Evolutionary conservation across 2,113 vertebrate species (phyloP).

Genomic region (cattle (Bos taurus)): DNA sequence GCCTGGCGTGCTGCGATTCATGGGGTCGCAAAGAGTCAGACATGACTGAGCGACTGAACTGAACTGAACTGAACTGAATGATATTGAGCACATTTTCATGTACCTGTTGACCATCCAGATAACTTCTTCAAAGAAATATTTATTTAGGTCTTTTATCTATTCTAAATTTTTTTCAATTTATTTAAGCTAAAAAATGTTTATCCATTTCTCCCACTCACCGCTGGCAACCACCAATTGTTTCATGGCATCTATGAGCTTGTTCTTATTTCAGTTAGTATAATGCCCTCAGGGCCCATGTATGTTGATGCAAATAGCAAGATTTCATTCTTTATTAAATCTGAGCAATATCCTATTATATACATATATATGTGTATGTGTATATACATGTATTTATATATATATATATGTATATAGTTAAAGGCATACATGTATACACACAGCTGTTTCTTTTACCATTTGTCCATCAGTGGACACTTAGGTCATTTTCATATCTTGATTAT

Average conservation of each 20-base stretch:
- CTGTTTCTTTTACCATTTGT: background rate
- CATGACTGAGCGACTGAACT: too few species aligned
- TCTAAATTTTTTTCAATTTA: background rate
- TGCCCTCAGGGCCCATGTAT: too few species aligned
- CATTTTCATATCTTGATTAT: background rate
- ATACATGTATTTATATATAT: background rate
- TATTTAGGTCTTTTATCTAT: background rate
- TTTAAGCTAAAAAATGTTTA: background rate
- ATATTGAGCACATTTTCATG: background rate
- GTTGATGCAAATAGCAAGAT: background rate
- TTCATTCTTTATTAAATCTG: background rate
- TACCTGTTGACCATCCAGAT: background rate
- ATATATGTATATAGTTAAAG: background rate
- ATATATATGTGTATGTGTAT: background rate
- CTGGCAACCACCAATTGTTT: background rate
- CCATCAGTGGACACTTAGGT: background rate
- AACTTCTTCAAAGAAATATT: background rate
- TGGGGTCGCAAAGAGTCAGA: too few species aligned
- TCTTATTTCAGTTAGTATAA: background rate
- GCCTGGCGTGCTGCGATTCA: too few species aligned
- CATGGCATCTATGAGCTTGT: background rate
- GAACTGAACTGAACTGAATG: too few species aligned
- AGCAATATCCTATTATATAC: background rate
- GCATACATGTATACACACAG: background rate
- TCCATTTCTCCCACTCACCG: background rate